Percentiles rank a stretch among this genome's conserved stretches.
Evolutionary conservation across 2,888 invertebrate genomes (phyloP).

Genomic region (Hedychridium roseum): DNA sequence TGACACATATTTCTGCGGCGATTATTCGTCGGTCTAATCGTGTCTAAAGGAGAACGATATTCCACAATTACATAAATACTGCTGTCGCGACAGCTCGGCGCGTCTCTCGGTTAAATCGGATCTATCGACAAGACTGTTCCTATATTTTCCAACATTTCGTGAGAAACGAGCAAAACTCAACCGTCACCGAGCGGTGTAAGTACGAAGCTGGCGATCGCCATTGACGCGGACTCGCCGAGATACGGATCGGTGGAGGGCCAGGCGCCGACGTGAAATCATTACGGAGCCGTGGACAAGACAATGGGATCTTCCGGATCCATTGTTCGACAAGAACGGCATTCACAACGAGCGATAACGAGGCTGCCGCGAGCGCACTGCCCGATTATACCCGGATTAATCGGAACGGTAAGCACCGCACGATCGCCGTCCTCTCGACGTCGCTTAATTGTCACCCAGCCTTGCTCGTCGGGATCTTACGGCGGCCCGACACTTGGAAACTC

Average conservation of each 20-base stretch:
- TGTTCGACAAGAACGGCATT: conserved; percentile 22
- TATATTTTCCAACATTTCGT: too few relatives aligned
- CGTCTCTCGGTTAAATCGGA: too few relatives aligned
- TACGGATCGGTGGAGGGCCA: not conserved
- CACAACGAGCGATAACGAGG: conserved; percentile 14
- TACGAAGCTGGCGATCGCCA: too few relatives aligned
- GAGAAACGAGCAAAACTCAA: too few relatives aligned
- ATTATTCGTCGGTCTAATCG: too few relatives aligned
- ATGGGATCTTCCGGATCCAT: conserved; percentile 19
- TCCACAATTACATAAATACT: too few relatives aligned
- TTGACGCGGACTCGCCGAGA: too few relatives aligned
- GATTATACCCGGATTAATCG: not conserved
- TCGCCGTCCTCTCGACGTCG: not conserved
- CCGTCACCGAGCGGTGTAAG: too few relatives aligned
- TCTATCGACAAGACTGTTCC: too few relatives aligned
- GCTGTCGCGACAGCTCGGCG: too few relatives aligned
- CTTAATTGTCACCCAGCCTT: not conserved
- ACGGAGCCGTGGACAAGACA: conserved; percentile 22
- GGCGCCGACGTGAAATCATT: conserved; percentile 21
- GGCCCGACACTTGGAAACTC: not conserved
- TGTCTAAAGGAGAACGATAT: too few relatives aligned
- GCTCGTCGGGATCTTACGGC: not conserved
- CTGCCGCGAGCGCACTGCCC: conserved; percentile 3
- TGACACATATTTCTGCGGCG: too few relatives aligned
- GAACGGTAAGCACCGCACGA: not conserved